These are phyloP conservation scores for Hydrotaea cyrtoneurina DNA, from an alignment of 2,888 invertebrate species.

Conservation along the genomic window DNA sequence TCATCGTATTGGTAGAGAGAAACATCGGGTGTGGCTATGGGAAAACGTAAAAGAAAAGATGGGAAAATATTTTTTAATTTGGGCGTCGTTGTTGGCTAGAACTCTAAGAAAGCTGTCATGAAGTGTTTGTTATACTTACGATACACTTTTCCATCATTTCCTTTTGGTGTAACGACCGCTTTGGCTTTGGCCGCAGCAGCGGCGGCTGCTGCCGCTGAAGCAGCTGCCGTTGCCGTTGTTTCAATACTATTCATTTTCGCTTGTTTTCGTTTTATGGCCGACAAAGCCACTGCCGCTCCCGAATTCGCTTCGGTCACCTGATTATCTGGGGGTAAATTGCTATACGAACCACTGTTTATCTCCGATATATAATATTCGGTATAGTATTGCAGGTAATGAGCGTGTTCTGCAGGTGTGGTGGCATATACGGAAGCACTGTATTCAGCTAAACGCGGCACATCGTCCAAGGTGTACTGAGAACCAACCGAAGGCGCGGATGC, in stretches of 20 bases:
- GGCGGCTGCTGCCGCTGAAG: conserved; percentile 76
- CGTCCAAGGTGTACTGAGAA: conserved; percentile 82
- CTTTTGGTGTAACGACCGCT: conserved; percentile 75
- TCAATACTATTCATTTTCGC: conserved; percentile 78
- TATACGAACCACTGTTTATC: conserved; percentile 77
- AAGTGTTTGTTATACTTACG: conserved; percentile 77
- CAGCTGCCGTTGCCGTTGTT: conserved; percentile 78
- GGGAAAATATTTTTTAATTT: neutral
- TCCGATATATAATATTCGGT: conserved; percentile 86
- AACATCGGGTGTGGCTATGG: conserved; percentile 89
- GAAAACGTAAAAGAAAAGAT: neutral
- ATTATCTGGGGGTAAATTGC: conserved; percentile 73
- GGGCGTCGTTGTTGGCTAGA: too few species aligned
- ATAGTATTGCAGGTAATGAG: conserved; percentile 87
- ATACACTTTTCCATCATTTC: conserved; percentile 79
- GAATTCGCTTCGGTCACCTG: conserved; percentile 85
- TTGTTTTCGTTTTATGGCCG: conserved; percentile 85
- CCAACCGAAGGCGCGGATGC: conserved; percentile 56
- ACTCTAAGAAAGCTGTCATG: too few species aligned
- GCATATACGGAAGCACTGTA: conserved; percentile 89
- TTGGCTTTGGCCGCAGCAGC: conserved; percentile 79
- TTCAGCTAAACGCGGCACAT: conserved; percentile 88
- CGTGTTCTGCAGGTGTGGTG: conserved; percentile 86
- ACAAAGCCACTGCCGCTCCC: conserved; percentile 94
- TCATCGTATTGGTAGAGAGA: conserved; percentile 96